A percentile compares a stretch with the other conserved stretches of the same genome.
These are phyloP conservation scores for Acromyrmex charruanus DNA, from an alignment of 1,140 invertebrate species.

Conservation along the genomic window DNA sequence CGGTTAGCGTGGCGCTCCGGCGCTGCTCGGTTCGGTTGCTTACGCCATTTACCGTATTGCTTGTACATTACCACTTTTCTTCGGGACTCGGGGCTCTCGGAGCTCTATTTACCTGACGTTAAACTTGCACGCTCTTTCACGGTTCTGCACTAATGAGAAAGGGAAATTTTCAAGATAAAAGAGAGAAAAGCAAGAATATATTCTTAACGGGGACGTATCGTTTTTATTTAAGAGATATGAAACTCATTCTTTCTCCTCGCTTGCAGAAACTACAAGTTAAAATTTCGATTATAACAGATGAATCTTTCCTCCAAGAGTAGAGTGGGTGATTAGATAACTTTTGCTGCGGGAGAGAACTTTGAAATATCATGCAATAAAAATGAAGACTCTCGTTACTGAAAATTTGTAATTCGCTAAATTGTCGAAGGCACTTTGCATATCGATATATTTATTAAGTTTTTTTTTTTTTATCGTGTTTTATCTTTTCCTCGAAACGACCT, in stretches of 20 bases:
- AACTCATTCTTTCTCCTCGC: not conserved
- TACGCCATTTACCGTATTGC: slow-evolving; percentile 46
- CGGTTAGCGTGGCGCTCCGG: slow-evolving; percentile 21
- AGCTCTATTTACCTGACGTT: slow-evolving; percentile 11
- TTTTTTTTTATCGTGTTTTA: not conserved
- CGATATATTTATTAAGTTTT: slow-evolving; percentile 23
- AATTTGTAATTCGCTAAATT: not conserved
- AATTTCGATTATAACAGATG: not conserved
- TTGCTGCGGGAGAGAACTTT: not conserved
- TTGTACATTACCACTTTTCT: slow-evolving; percentile 51
- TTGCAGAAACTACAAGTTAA: not conserved
- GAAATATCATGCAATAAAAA: not conserved
- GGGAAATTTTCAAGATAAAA: not conserved
- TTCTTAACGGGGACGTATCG: not conserved
- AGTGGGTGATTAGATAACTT: slow-evolving; percentile 15
- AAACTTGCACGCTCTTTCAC: not conserved
- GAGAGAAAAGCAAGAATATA: not conserved
- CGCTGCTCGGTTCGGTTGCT: slow-evolving; percentile 26
- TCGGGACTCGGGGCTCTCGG: not conserved
- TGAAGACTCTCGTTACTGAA: not conserved
- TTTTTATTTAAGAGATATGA: not conserved
- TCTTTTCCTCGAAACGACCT: slow-evolving; percentile 8
- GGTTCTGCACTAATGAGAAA: not conserved
- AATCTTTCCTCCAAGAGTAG: slow-evolving; percentile 16
- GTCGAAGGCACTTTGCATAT: not conserved